phyloP scores from a whole-genome alignment of 2,113 vertebrate species.

The Canis aureus region DNA sequence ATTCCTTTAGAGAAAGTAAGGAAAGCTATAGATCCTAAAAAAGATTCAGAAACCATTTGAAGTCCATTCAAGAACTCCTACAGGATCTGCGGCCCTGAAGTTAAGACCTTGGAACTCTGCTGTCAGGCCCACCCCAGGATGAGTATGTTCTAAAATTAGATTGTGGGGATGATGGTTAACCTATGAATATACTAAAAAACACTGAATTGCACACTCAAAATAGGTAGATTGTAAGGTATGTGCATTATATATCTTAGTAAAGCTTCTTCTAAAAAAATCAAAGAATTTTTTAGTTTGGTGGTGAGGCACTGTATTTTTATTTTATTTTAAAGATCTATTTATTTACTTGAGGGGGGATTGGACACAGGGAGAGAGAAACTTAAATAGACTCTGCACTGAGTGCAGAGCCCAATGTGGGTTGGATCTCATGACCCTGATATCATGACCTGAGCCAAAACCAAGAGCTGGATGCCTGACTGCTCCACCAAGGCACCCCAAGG shows the following conservation, averaged over 20 bases:
- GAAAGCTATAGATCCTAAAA: background rate
- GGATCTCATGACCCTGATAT: background rate
- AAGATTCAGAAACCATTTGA: background rate
- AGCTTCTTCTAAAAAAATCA: background rate
- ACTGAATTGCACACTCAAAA: background rate
- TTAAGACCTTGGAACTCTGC: background rate
- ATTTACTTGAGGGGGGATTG: background rate
- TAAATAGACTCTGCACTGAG: background rate
- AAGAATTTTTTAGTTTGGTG: background rate
- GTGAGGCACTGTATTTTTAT: background rate
- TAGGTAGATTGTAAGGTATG: background rate
- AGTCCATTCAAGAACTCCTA: constrained; percentile 9
- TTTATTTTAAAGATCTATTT: constrained; percentile 17
- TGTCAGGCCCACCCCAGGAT: background rate
- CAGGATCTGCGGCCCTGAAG: background rate
- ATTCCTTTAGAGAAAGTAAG: background rate
- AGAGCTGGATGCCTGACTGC: background rate
- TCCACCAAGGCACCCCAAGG: background rate
- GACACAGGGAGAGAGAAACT: background rate
- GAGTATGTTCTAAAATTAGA: constrained; percentile 12
- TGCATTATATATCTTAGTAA: background rate
- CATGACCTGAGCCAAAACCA: background rate
- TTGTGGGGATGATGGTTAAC: background rate
- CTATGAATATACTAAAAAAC: background rate
- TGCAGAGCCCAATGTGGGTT: background rate